These are phyloP conservation scores for Heterodera schachtii DNA, from an alignment of 1,140 invertebrate species.

Conservation along the genomic window DNA sequence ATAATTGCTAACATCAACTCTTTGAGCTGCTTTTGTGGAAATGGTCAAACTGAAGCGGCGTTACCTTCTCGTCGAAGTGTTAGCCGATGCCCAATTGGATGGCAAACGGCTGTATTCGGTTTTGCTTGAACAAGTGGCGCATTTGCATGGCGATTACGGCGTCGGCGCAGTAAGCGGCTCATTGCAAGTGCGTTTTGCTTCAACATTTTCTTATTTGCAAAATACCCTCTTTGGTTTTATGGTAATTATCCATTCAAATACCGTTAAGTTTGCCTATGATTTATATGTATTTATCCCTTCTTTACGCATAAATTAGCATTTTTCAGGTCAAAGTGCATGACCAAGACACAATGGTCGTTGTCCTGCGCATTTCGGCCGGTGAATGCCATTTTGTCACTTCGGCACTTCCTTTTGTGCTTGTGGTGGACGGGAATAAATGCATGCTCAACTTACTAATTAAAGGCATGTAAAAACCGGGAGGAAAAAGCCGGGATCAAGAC, in stretches of 20 bases:
- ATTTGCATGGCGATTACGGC: conserved; percentile 39
- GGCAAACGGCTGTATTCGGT: conserved; percentile 29
- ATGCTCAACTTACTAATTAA: conserved; percentile 10
- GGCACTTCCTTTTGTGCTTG: conserved; percentile 34
- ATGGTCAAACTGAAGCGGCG: conserved; percentile 31
- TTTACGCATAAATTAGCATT: too few relatives aligned
- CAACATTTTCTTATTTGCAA: too few relatives aligned
- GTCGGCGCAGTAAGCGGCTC: conserved; percentile 33
- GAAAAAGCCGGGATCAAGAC: too few relatives aligned
- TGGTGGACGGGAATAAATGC: background rate
- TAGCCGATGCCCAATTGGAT: conserved; percentile 4
- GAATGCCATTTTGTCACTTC: conserved; percentile 30
- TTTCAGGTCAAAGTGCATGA: conserved; percentile 39
- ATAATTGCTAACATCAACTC: too few relatives aligned
- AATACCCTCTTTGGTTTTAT: too few relatives aligned
- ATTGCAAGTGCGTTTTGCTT: too few relatives aligned
- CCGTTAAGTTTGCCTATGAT: too few relatives aligned
- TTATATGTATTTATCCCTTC: background rate
- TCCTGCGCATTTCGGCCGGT: conserved; percentile 24
- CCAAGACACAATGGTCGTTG: conserved; percentile 26
- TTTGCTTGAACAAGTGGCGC: conserved; percentile 30
- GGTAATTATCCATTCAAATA: too few relatives aligned
- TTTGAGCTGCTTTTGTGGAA: too few relatives aligned
- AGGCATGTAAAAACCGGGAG: conserved; percentile 20
- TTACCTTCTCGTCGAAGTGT: conserved; percentile 33